Evolutionary conservation across 2,113 vertebrate species (phyloP).

Genomic region (Phocoena sinus): DNA sequence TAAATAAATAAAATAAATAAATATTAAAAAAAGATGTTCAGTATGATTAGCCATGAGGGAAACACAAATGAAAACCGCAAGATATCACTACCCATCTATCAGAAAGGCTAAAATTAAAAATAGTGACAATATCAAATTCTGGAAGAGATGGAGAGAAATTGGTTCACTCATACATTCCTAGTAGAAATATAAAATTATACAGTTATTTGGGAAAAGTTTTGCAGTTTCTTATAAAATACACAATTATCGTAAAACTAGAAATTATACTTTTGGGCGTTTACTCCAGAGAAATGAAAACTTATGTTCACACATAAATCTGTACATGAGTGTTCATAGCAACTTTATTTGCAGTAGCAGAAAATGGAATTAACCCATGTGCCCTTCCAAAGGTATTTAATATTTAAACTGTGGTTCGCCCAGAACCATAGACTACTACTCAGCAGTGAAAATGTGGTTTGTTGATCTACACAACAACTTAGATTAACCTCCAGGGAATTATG

Average conservation of each 20-base stretch:
- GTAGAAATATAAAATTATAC: background rate
- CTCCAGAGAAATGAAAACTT: background rate
- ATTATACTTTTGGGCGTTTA: background rate
- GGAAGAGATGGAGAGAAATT: background rate
- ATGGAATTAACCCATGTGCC: background rate
- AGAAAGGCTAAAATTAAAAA: background rate
- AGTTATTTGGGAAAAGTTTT: background rate
- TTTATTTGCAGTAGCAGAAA: background rate
- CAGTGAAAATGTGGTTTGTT: background rate
- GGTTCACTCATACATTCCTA: background rate
- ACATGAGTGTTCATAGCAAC: background rate
- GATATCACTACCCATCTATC: background rate
- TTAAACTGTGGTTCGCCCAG: background rate
- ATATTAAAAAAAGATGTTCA: background rate
- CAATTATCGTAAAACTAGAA: background rate
- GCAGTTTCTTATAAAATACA: background rate
- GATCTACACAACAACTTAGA: background rate
- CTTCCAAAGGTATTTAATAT: background rate
- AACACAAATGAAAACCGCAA: background rate
- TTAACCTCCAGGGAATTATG: background rate
- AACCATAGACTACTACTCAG: background rate
- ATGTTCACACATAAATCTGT: background rate
- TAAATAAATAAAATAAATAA: too few relatives aligned
- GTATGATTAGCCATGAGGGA: background rate
- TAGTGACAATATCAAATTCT: background rate